These are phyloP conservation scores for Pangasius sanitwongsei DNA, from an alignment of 2,797 vertebrate species.

Conservation along the genomic window DNA sequence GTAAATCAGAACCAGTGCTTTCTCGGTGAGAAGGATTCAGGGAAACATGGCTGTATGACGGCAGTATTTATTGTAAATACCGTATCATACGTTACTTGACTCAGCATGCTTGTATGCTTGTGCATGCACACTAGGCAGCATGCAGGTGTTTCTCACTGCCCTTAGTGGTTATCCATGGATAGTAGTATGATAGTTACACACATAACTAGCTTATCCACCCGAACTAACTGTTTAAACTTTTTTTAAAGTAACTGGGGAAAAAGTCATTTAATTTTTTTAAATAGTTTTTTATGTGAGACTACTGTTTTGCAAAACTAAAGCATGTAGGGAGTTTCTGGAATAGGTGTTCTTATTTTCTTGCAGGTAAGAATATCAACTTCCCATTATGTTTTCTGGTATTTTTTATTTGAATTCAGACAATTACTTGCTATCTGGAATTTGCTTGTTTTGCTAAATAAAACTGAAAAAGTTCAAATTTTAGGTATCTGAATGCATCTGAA, in stretches of 20 bases:
- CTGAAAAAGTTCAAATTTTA: not conserved
- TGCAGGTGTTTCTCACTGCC: not conserved
- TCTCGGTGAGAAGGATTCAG: not conserved
- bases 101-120: no score
- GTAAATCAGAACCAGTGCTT: not conserved
- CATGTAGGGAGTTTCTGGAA: not conserved
- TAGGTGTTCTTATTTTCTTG: not conserved
- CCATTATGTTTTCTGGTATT: not conserved
- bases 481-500: not conserved
- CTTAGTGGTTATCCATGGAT: not conserved
- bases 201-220: not conserved
- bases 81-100: not conserved
- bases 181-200: not conserved
- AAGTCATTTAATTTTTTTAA: not conserved
- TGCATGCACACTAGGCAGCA: not conserved
- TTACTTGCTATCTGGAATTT: not conserved
- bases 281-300: not conserved
- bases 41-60: not conserved
- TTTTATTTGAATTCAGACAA: not conserved
- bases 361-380: not conserved
- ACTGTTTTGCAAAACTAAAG: not conserved
- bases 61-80: not conserved
- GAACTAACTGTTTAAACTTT: not conserved
- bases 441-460: not conserved
- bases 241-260: not conserved